Evolutionary conservation across 2,113 vertebrate species (phyloP).

Genomic region (Syngnathus scovelli): DNA sequence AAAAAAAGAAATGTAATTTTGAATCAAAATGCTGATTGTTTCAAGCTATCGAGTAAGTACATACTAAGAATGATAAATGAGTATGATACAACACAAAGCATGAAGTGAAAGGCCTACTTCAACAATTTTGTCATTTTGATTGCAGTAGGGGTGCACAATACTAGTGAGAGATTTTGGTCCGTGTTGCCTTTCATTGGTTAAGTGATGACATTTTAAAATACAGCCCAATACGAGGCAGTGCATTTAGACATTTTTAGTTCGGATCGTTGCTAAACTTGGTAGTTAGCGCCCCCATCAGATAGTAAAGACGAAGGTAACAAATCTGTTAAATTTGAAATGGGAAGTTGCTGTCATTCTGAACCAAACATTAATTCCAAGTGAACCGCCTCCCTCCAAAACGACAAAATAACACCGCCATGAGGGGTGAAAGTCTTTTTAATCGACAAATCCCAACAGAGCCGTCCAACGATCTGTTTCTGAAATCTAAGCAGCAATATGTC

Average conservation of each 20-base stretch:
- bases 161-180: too few species aligned
- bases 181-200: background rate
- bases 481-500: background rate
- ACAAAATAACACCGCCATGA: background rate
- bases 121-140: background rate
- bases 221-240: background rate
- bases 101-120: background rate
- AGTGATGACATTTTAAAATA: background rate
- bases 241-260: background rate
- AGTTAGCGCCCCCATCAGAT: conserved; percentile 51
- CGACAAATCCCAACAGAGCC: background rate
- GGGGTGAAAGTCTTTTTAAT: background rate
- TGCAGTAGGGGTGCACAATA: background rate
- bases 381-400: background rate
- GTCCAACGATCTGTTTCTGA: background rate
- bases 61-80: background rate
- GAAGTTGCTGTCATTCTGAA: conserved; percentile 26
- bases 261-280: conserved; percentile 11
- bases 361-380: background rate
- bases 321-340: conserved; percentile 11
- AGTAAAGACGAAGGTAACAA: background rate
- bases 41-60: background rate
- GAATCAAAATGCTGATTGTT: background rate
- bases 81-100: background rate
- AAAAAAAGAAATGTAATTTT: background rate